Evolutionary conservation across 2,113 vertebrate genomes (phyloP).

Genomic region (Stictonetta naevosa): DNA sequence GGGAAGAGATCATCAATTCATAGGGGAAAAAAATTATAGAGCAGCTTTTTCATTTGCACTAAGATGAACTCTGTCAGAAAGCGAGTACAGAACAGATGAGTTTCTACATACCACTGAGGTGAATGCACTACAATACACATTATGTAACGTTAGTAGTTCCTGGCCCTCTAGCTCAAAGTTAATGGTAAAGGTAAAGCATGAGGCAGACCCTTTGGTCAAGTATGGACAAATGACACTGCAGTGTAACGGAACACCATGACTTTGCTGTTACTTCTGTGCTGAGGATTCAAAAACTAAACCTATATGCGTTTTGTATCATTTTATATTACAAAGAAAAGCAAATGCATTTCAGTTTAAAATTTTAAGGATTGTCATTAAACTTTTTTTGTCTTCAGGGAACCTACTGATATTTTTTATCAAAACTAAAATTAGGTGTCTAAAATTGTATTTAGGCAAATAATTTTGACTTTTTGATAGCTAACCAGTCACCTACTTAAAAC

Average conservation of each 20-base stretch:
- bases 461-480: not conserved
- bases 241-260: not conserved
- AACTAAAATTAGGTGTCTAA: not conserved
- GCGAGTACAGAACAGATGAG: not conserved
- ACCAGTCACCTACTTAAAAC: not conserved
- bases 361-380: not conserved
- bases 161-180: not conserved
- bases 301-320: not conserved
- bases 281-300: not conserved
- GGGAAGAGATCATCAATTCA: not conserved
- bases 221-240: not conserved
- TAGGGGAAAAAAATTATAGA: not conserved
- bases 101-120: not conserved
- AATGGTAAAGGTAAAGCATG: not conserved
- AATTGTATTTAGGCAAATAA: not conserved
- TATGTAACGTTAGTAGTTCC: not conserved
- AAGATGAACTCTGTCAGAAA: conserved; percentile 8
- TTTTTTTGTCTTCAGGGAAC: not conserved
- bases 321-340: not conserved
- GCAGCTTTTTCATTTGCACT: not conserved
- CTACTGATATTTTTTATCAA: not conserved
- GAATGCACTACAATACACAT: not conserved
- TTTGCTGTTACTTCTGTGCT: not conserved
- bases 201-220: not conserved
- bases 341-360: not conserved